These are phyloP conservation scores for Papilio elwesi DNA, from an alignment of 2,888 invertebrate genomes.

Conservation along the genomic window DNA sequence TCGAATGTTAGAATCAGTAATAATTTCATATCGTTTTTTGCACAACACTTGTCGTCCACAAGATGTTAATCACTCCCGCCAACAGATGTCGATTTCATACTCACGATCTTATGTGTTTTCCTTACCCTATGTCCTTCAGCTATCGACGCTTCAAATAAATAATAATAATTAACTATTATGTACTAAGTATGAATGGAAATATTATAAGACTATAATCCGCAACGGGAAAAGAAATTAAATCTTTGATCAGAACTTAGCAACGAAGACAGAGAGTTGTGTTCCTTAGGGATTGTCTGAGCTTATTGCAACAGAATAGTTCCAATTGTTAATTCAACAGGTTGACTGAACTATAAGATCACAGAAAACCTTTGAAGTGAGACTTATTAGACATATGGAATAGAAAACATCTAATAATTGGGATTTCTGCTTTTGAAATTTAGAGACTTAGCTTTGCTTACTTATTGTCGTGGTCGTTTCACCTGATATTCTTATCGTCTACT, in stretches of 20 bases:
- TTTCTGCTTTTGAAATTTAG: too few species aligned
- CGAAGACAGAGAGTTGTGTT: neutral
- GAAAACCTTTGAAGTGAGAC: neutral
- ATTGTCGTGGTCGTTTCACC: too few species aligned
- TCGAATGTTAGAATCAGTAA: neutral
- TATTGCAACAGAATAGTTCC: conserved; percentile 13
- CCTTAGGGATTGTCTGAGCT: conserved; percentile 1
- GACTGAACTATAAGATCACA: conserved; percentile 6
- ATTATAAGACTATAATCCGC: conserved; percentile 4
- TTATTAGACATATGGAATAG: neutral
- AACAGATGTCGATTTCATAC: neutral
- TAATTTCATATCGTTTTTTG: neutral
- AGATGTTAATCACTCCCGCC: neutral
- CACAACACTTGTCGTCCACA: neutral
- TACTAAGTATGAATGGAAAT: neutral
- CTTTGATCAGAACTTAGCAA: neutral
- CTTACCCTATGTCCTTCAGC: neutral
- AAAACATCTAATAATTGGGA: neutral
- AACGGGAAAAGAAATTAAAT: conserved; percentile 9
- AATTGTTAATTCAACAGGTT: conserved; percentile 13
- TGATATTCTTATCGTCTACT: too few species aligned
- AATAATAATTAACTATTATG: too few species aligned
- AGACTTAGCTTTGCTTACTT: too few species aligned
- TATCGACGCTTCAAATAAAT: too few species aligned
- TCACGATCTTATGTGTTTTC: neutral